Conservation (phyloP, 2,888 invertebrate genomes). For the Tanypteryx hageni region DNA sequence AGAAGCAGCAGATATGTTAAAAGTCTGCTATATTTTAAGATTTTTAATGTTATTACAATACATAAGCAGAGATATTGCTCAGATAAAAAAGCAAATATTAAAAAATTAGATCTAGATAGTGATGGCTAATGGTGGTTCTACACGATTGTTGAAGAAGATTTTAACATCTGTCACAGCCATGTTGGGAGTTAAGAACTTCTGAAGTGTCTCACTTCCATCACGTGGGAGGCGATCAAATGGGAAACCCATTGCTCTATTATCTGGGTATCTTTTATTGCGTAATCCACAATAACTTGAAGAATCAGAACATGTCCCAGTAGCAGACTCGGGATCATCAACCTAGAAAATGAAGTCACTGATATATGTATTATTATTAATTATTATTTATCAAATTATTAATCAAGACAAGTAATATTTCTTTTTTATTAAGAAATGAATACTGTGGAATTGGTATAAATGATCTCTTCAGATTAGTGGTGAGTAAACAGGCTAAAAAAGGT, state of each 20-base stretch:
- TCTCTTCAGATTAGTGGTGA: too few species aligned
- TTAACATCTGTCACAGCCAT: constrained; percentile 20
- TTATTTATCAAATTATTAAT: neutral
- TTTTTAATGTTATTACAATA: too few species aligned
- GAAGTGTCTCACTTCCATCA: neutral
- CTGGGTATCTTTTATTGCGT: constrained; percentile 18
- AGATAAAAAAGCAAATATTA: too few species aligned
- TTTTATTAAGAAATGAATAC: neutral
- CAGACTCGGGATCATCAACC: neutral
- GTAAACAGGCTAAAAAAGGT: too few species aligned
- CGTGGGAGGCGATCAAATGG: constrained; percentile 28
- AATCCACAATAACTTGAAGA: neutral
- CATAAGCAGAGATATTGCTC: too few species aligned
- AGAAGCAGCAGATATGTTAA: too few species aligned
- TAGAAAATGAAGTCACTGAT: neutral
- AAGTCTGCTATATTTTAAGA: too few species aligned
- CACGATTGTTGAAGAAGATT: constrained; percentile 31
- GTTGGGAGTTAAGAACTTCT: constrained; percentile 20
- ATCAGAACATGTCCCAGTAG: neutral
- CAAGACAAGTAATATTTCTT: neutral
- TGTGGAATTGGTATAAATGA: neutral
- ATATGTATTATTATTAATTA: neutral
- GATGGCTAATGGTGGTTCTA: neutral
- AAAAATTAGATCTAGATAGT: too few species aligned
- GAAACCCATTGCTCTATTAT: constrained; percentile 3